Percentiles rank a stretch among this genome's conserved stretches.
These are phyloP conservation scores for Sigmodon hispidus DNA, from an alignment of 2,113 vertebrate species.

Conservation along the genomic window DNA sequence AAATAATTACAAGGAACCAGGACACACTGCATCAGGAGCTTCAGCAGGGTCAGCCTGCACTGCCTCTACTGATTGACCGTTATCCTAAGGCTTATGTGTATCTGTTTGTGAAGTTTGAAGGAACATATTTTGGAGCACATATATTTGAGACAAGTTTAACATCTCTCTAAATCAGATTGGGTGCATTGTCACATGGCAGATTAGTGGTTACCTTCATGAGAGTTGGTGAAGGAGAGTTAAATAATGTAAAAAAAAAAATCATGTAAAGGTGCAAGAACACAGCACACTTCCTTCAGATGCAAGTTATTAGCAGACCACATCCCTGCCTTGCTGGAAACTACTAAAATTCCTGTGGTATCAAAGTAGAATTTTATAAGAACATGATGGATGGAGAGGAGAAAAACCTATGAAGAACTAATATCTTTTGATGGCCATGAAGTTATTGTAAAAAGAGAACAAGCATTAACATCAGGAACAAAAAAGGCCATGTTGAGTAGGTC, in stretches of 20 bases:
- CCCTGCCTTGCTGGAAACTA: too few species aligned
- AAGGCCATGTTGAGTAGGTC: conserved; percentile 99
- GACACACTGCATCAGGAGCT: neutral
- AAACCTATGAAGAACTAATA: conserved; percentile 97
- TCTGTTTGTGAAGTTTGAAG: neutral
- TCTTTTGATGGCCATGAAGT: conserved; percentile 99
- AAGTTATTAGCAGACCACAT: too few species aligned
- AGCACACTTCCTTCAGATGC: too few species aligned
- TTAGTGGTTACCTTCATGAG: neutral
- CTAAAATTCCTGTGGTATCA: too few species aligned
- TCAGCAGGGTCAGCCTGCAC: neutral
- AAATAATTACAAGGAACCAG: neutral
- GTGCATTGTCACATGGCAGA: neutral
- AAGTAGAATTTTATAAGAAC: too few species aligned
- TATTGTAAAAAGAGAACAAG: conserved; percentile 99
- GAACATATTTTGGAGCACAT: neutral
- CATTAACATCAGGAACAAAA: conserved; percentile 98
- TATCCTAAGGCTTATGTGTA: neutral
- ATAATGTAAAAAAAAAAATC: neutral
- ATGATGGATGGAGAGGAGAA: conserved; percentile 94
- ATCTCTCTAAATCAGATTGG: neutral
- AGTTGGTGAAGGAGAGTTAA: neutral
- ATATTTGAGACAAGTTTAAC: neutral
- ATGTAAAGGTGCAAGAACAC: neutral
- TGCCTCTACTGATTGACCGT: neutral